These are phyloP conservation scores for Drosophila prolongata DNA, from an alignment of 2,888 invertebrate species.

Conservation along the genomic window DNA sequence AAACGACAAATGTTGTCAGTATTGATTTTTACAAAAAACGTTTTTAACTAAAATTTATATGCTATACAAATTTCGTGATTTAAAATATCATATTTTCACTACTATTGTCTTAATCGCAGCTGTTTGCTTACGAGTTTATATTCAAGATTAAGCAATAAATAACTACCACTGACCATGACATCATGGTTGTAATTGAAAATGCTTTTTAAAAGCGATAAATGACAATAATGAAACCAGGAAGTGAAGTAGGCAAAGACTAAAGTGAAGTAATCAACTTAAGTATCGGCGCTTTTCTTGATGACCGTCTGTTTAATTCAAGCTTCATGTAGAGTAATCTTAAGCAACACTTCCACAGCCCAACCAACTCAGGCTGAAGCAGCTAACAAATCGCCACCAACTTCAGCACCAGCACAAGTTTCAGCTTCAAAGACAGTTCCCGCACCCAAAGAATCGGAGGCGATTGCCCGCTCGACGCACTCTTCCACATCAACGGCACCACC, in stretches of 20 bases:
- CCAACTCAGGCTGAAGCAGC: slow-evolving; percentile 26
- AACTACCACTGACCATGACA: slow-evolving; percentile 13
- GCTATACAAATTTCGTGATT: too few relatives aligned
- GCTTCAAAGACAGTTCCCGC: background rate
- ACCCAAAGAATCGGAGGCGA: slow-evolving; percentile 11
- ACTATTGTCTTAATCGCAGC: too few relatives aligned
- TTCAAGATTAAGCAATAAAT: background rate
- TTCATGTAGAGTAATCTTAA: slow-evolving; percentile 35
- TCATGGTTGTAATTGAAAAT: slow-evolving; percentile 2
- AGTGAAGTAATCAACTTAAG: slow-evolving; percentile 20
- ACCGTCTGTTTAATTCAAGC: slow-evolving; percentile 17
- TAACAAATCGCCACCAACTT: slow-evolving; percentile 30
- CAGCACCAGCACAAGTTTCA: slow-evolving; percentile 6
- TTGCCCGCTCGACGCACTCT: slow-evolving; percentile 55
- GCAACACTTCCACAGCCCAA: slow-evolving; percentile 41
- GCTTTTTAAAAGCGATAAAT: slow-evolving; percentile 17
- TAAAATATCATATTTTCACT: too few relatives aligned
- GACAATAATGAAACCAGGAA: slow-evolving; percentile 16
- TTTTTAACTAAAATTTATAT: too few relatives aligned
- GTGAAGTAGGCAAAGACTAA: background rate
- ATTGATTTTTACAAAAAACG: too few relatives aligned
- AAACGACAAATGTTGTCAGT: too few relatives aligned
- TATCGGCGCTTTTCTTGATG: slow-evolving; percentile 25
- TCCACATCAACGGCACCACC: slow-evolving; percentile 74
- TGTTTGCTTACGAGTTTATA: too few relatives aligned